A percentile compares a stretch with the other conserved stretches of the same genome.
phyloP scores from a whole-genome alignment of 2,113 vertebrate genomes.

The Muscicapa adusta region DNA sequence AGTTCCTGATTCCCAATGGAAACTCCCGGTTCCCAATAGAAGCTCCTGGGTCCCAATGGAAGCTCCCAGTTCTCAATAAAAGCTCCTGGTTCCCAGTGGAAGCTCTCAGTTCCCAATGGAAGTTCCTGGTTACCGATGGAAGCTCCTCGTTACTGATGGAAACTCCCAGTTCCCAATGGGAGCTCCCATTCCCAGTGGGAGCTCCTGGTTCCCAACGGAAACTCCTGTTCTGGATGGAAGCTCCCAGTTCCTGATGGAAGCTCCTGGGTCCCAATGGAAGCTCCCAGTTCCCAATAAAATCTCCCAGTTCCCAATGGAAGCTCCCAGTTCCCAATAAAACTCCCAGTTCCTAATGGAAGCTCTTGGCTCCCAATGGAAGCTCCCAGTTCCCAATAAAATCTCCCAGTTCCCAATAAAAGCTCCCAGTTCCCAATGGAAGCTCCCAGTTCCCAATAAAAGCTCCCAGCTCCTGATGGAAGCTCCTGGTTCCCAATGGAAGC shows the following conservation, averaged over 20 bases:
- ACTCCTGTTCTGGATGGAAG: neutral
- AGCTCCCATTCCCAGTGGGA: neutral
- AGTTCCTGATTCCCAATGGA: rapidly evolving
- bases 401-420: neutral
- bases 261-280: neutral
- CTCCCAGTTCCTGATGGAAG: neutral
- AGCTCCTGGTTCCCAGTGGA: neutral
- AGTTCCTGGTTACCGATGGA: neutral
- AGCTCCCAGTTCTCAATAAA: neutral
- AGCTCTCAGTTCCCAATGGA: rapidly evolving
- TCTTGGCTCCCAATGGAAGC: neutral
- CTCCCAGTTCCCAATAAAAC: rapidly evolving
- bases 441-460: neutral
- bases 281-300: conserved; percentile 19
- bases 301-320: neutral
- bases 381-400: rapidly evolving
- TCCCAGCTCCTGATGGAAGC: rapidly evolving
- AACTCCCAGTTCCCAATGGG: too few relatives aligned
- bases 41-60: rapidly evolving
- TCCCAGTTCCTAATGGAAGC: rapidly evolving
- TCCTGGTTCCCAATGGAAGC: neutral
- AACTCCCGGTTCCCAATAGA: neutral
- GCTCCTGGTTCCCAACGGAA: neutral
- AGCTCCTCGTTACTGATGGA: too few relatives aligned
- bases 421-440: rapidly evolving